Evolutionary conservation across 2,113 vertebrate genomes (phyloP).

Genomic region (Glareola pratincola): DNA sequence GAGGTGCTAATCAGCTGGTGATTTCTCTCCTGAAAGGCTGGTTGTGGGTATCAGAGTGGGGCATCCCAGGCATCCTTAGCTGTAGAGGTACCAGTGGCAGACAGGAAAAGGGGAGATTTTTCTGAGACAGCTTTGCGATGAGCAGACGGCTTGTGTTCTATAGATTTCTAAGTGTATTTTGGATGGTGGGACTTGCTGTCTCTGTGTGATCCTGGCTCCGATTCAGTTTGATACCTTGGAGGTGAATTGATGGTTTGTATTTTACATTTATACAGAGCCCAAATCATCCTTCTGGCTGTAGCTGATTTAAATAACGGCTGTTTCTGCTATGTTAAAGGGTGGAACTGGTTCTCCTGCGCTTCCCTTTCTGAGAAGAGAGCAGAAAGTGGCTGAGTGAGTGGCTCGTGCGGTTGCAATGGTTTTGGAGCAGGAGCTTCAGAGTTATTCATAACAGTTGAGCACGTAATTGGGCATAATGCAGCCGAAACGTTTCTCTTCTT

Average conservation of each 20-base stretch:
- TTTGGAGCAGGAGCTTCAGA: not conserved
- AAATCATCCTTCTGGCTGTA: not conserved
- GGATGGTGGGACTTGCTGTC: not conserved
- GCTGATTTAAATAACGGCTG: not conserved
- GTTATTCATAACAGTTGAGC: conserved; percentile 16
- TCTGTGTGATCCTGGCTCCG: not conserved
- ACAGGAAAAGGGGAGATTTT: not conserved
- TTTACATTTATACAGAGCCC: not conserved
- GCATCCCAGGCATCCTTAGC: not conserved
- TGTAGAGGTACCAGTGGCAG: not conserved
- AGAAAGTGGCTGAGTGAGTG: not conserved
- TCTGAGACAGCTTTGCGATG: not conserved
- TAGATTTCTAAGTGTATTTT: not conserved
- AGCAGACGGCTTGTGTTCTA: not conserved
- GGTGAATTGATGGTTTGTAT: not conserved
- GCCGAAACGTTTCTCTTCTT: conserved; percentile 8
- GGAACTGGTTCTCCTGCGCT: not conserved
- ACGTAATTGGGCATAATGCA: conserved; percentile 44
- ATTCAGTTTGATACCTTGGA: not conserved
- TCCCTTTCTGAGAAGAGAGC: not conserved
- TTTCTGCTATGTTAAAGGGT: not conserved
- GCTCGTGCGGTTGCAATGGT: not conserved
- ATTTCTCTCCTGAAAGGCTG: not conserved
- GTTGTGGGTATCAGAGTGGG: not conserved
- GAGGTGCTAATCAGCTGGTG: not conserved